A percentile compares a stretch with the other conserved stretches of the same genome.
Conservation (phyloP, 2,113 vertebrate genomes). For the Brevimyrus niger region DNA sequence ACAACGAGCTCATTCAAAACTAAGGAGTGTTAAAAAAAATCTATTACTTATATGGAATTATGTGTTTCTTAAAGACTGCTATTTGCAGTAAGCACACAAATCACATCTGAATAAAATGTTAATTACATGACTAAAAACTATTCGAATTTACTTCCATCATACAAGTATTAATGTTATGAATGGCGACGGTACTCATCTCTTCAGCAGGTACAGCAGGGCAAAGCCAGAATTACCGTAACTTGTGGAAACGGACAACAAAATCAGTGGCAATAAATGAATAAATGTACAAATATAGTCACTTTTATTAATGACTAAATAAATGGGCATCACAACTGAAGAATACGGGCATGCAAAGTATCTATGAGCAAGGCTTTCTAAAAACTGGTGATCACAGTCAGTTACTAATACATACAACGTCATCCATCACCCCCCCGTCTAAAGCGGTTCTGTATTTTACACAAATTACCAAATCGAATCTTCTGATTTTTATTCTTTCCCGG, state of each 20-base stretch:
- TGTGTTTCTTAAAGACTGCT: not conserved
- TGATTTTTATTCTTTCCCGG: not conserved
- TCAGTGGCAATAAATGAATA: constrained; percentile 13
- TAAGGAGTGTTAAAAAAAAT: not conserved
- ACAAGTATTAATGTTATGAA: not conserved
- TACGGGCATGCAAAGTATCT: constrained; percentile 62
- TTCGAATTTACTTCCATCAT: not conserved
- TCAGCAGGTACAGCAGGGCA: not conserved
- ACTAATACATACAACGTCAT: constrained; percentile 41
- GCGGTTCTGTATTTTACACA: constrained; percentile 11
- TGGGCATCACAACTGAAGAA: constrained; percentile 50
- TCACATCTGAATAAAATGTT: not conserved
- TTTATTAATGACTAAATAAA: constrained; percentile 67
- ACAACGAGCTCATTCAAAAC: not conserved
- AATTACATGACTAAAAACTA: not conserved
- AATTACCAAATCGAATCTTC: not conserved
- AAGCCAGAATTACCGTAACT: not conserved
- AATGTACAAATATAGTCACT: constrained; percentile 68
- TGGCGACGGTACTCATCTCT: not conserved
- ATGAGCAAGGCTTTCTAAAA: constrained; percentile 39
- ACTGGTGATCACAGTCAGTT: constrained; percentile 43
- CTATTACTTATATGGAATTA: not conserved
- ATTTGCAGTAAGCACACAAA: not conserved
- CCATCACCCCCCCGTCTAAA: not conserved
- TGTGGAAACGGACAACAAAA: not conserved